phyloP scores from a whole-genome alignment of 1,140 invertebrate genomes.

The Arion vulgaris region DNA sequence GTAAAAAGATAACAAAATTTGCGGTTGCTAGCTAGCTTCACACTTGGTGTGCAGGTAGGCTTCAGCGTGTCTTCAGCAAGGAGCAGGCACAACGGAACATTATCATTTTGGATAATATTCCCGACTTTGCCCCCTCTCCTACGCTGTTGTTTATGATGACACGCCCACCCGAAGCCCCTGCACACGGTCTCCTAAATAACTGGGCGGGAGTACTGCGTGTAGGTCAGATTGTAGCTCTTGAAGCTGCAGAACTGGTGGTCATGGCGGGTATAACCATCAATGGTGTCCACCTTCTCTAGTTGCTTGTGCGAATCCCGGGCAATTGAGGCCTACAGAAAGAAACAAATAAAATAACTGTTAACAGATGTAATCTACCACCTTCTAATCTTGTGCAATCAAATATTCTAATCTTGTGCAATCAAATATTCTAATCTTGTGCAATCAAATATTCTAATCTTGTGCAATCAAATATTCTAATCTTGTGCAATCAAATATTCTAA shows the following conservation, averaged over 20 bases:
- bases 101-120: no score
- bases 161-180: constrained; percentile 20
- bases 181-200: constrained; percentile 61
- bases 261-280: constrained; percentile 74
- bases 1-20: neutral
- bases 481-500: no score
- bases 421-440: no score
- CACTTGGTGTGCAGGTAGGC: constrained; percentile 30
- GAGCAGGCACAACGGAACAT: neutral
- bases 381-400: no score
- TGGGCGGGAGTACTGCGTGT: constrained; percentile 83
- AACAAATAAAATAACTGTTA: no score
- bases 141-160: constrained; percentile 22
- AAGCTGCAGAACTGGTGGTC: constrained; percentile 90
- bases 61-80: neutral
- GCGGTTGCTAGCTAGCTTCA: constrained; percentile 17
- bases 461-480: no score
- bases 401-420: no score
- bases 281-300: constrained; percentile 52
- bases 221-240: constrained; percentile 93
- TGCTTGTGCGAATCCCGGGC: constrained; percentile 77
- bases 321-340: constrained; percentile 78
- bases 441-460: no score
- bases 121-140: neutral
- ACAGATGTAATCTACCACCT: no score